Evolutionary conservation across 2,113 vertebrate genomes (phyloP).

Genomic region (Corythoichthys intestinalis): DNA sequence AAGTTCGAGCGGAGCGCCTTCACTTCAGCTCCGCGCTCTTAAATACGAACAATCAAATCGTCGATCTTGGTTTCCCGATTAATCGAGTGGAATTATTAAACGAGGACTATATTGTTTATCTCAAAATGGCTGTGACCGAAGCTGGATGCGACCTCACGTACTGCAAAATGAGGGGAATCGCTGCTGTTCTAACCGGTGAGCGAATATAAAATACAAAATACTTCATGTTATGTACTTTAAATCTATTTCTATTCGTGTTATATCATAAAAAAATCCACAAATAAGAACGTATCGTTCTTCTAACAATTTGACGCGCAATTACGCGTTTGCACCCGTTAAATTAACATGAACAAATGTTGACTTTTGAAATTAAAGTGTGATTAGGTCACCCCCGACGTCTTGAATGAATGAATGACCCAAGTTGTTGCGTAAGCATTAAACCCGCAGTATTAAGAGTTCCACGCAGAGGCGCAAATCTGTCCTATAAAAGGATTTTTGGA

Average conservation of each 20-base stretch:
- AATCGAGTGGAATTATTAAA: not conserved
- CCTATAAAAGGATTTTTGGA: slow-evolving; percentile 20
- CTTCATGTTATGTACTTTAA: not conserved
- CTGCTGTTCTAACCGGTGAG: slow-evolving; percentile 73
- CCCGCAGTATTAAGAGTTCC: slow-evolving; percentile 40
- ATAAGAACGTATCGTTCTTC: not conserved
- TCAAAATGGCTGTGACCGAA: slow-evolving; percentile 71
- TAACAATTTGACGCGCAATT: not conserved
- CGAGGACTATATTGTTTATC: not conserved
- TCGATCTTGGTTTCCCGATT: not conserved
- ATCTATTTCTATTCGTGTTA: not conserved
- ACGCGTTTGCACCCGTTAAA: not conserved
- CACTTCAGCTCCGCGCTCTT: not conserved
- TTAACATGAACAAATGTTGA: not conserved
- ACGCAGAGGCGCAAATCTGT: slow-evolving; percentile 23
- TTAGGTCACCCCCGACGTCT: not conserved
- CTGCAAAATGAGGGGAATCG: slow-evolving; percentile 77
- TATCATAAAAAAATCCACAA: not conserved
- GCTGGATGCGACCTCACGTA: slow-evolving; percentile 75
- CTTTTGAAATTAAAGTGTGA: slow-evolving; percentile 16
- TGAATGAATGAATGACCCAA: slow-evolving; percentile 32
- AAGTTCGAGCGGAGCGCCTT: slow-evolving; percentile 9
- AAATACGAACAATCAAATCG: not conserved
- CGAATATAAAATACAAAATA: not conserved
- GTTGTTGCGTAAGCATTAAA: slow-evolving; percentile 59